Percentiles rank a stretch among this genome's conserved stretches.
phyloP scores from a whole-genome alignment of 2,888 invertebrate genomes.

The Drosophila falleni region DNA sequence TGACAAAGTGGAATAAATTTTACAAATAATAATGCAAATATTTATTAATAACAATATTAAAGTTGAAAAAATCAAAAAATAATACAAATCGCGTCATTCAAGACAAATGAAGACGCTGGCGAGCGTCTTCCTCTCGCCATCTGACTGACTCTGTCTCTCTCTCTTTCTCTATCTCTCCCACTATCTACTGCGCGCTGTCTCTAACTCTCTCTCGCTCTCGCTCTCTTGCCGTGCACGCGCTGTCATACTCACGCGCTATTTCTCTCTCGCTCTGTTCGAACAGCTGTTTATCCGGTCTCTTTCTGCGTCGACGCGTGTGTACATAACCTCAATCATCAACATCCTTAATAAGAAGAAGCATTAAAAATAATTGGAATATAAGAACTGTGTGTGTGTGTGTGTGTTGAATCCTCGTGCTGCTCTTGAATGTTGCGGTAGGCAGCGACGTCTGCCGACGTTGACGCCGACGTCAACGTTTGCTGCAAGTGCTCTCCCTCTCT shows the following conservation, averaged over 20 bases:
- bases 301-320: constrained; percentile 69
- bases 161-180: constrained; percentile 3
- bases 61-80: constrained; percentile 11
- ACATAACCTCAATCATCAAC: constrained; percentile 73
- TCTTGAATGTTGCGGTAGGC: constrained; percentile 74
- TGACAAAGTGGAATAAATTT: neutral
- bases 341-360: neutral
- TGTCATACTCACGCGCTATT: constrained; percentile 30
- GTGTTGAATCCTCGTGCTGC: constrained; percentile 40
- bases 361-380: neutral
- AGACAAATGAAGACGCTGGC: constrained; percentile 68
- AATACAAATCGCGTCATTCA: constrained; percentile 40
- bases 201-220: constrained; percentile 5
- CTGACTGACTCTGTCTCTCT: constrained; percentile 53
- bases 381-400: constrained; percentile 2
- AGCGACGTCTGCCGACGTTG: constrained; percentile 53
- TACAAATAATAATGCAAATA: constrained; percentile 30
- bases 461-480: constrained; percentile 41
- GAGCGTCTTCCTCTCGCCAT: constrained; percentile 72
- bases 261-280: constrained; percentile 30
- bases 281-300: constrained; percentile 59
- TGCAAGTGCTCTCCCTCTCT: constrained; percentile 44
- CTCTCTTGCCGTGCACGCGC: constrained; percentile 11
- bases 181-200: constrained; percentile 2
- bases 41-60: constrained; percentile 4